Base-by-base conservation (phyloP, 1,140 invertebrate species). In the Lordiphosa clarofinis region DNA sequence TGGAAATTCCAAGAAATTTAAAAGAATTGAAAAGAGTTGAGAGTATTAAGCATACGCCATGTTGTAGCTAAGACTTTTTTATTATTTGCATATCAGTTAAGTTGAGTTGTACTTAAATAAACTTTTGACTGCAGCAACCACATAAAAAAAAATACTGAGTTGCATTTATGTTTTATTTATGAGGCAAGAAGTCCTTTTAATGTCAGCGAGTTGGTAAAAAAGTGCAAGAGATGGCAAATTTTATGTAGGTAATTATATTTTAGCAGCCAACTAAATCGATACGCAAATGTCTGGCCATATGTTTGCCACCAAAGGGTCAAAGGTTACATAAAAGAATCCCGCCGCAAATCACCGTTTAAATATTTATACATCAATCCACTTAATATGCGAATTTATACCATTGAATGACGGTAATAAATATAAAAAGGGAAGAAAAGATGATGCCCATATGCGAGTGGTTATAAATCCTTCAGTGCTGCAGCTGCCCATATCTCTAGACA, bases 301-400 rank as follows among this genome's bases (percentile, higher is more conserved):
- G 67, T 46, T 56, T 24, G 4, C n/a, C 31, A 36, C 12, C 15
- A 53, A 70, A 53, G 40, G 65, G 57, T 70, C 56, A 70, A 70
- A 43, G 50, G 57, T 58, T 54, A 49, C 50, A 19, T 37, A 24
- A 28, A 28, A n/a, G 15, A 6, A 24, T 13, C 6, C 40, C 13
- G 53, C 79, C 79, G 67, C 79, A 86, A 86, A 79, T 79, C 81
- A 64, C 60, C 74, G 72, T 79, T 86, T 86, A 86, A 86, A 86
- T 86, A 86, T 86, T 86, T 75, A 86, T 86, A 86, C 74, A 86
- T 86, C 81, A 86, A 86, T 86, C 81, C 75, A 86, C 74, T 86
- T 81, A 86, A 86, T 79, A 86, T 75, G 81, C 63, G 81, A 86
- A 68, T 81, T 86, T 86, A 58, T 73, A 73, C 68, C 68, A 61